Conservation (phyloP, 2,888 invertebrate genomes). For the Iphiclides podalirius region DNA sequence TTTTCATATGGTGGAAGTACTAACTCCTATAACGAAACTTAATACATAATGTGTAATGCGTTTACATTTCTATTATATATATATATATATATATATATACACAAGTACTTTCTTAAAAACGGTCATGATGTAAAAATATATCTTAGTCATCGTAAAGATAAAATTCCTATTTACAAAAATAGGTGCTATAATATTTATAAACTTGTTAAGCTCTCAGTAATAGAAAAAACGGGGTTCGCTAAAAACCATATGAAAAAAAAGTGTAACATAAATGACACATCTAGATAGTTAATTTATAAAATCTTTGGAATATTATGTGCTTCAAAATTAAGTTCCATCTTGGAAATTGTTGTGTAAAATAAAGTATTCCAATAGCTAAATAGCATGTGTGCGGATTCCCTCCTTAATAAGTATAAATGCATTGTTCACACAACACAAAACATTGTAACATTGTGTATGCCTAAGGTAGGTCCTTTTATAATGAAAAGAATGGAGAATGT, state of each 20-base stretch:
- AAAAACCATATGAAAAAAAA: too few species aligned
- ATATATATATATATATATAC: too few species aligned
- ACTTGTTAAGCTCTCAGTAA: constrained; percentile 16
- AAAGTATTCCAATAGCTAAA: not conserved
- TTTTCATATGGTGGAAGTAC: constrained; percentile 2
- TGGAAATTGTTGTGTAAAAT: not conserved
- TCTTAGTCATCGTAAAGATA: constrained; percentile 31
- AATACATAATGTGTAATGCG: constrained; percentile 9
- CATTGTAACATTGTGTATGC: constrained; percentile 5
- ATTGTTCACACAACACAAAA: constrained; percentile 16
- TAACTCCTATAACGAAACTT: constrained; percentile 17
- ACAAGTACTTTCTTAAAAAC: constrained; percentile 5
- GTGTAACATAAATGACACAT: not conserved
- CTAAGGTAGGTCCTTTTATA: not conserved
- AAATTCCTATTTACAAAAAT: constrained; percentile 31
- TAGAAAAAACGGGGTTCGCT: too few species aligned
- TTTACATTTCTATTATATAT: constrained; percentile 19
- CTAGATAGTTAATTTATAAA: not conserved
- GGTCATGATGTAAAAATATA: constrained; percentile 39
- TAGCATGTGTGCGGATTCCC: not conserved
- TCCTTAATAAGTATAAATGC: constrained; percentile 20
- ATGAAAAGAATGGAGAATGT: too few species aligned
- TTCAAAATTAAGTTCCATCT: not conserved
- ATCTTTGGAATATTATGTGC: constrained; percentile 2
- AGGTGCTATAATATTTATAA: constrained; percentile 17